Evolutionary conservation across 2,888 invertebrate genomes (phyloP).

Genomic region (Metalampra italica): DNA sequence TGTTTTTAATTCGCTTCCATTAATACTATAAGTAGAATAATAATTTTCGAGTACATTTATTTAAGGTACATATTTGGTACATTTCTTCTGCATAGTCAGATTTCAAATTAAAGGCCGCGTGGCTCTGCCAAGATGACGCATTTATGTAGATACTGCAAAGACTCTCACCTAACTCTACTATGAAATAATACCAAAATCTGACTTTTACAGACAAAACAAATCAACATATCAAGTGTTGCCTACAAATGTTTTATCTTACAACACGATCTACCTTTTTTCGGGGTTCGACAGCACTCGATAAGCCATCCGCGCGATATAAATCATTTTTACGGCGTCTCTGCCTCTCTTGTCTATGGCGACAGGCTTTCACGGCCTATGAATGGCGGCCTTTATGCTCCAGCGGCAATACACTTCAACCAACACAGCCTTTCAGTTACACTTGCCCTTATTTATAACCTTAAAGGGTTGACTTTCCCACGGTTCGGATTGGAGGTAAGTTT

Average conservation of each 20-base stretch:
- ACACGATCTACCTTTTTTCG: conserved; percentile 52
- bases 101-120: no score
- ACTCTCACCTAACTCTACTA: not conserved
- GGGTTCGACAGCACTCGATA: conserved; percentile 61
- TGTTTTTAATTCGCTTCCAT: no score
- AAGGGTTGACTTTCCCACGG: conserved; percentile 29
- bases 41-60: no score
- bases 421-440: conserved; percentile 9
- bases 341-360: conserved; percentile 60
- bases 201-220: conserved; percentile 14
- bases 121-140: no score
- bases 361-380: conserved; percentile 66
- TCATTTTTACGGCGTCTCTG: conserved; percentile 65
- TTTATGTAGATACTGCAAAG: not conserved
- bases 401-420: conserved; percentile 38
- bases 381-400: conserved; percentile 59
- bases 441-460: conserved; percentile 15
- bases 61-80: no score
- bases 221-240: conserved; percentile 21
- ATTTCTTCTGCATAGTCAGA: no score
- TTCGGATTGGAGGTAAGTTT: conserved; percentile 14
- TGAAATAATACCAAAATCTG: conserved; percentile 11
- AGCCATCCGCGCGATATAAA: conserved; percentile 61
- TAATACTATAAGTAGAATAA: no score
- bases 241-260: conserved; percentile 34